These are phyloP conservation scores for Larimichthys polyactis DNA, from an alignment of 2,113 vertebrate genomes.

Conservation along the genomic window DNA sequence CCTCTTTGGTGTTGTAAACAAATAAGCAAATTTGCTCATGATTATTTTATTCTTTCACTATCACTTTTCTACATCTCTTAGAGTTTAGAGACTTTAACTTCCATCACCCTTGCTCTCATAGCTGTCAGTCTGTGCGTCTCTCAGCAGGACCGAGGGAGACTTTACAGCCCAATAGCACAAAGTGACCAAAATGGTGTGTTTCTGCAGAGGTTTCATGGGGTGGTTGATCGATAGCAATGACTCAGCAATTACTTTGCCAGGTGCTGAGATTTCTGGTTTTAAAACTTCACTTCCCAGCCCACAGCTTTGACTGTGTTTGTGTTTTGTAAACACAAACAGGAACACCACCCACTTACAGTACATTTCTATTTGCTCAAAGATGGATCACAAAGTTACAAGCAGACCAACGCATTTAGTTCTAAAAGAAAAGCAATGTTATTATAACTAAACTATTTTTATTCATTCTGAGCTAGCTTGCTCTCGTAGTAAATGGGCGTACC, in stretches of 20 bases:
- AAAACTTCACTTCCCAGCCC: constrained; percentile 22
- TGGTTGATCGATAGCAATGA: constrained; percentile 57
- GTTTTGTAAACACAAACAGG: constrained; percentile 8
- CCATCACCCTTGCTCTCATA: not conserved
- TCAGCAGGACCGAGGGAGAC: constrained; percentile 25
- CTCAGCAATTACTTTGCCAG: constrained; percentile 59
- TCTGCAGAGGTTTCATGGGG: constrained; percentile 31
- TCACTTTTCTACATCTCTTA: constrained; percentile 4
- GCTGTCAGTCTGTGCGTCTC: constrained; percentile 19
- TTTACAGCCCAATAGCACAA: constrained; percentile 38
- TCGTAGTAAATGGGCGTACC: too few species aligned
- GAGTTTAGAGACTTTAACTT: not conserved
- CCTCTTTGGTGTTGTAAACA: constrained; percentile 59
- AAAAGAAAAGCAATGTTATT: not conserved
- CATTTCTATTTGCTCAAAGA: not conserved
- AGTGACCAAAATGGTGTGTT: constrained; percentile 30
- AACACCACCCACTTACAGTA: constrained; percentile 7
- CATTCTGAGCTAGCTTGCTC: not conserved
- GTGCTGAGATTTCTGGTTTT: constrained; percentile 53
- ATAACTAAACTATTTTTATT: not conserved
- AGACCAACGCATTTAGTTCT: not conserved
- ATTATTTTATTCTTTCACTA: constrained; percentile 41
- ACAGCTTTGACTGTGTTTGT: constrained; percentile 24
- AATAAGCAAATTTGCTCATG: constrained; percentile 47
- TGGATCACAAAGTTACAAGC: constrained; percentile 7